Evolutionary conservation across 2,888 invertebrate genomes (phyloP).

Genomic region (Drosophila niveifrons): DNA sequence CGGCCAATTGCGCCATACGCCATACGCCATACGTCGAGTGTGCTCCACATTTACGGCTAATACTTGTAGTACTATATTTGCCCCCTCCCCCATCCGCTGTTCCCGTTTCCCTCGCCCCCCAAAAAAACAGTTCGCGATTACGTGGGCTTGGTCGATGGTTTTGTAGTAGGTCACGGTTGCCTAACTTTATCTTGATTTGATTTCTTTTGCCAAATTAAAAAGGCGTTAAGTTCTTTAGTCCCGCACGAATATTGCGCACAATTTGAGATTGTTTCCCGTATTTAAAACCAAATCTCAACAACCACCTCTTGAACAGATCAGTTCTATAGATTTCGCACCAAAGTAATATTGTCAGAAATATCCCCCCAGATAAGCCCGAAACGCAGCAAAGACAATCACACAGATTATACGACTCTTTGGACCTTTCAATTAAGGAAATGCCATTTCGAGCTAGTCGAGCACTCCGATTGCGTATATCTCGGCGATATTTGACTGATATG

Average conservation of each 20-base stretch:
- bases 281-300: slow-evolving; percentile 1
- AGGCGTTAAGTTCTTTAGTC: slow-evolving; percentile 12
- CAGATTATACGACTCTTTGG: slow-evolving; percentile 27
- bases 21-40: slow-evolving; percentile 15
- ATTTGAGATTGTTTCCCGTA: background rate
- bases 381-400: slow-evolving; percentile 17
- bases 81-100: background rate
- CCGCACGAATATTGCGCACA: background rate
- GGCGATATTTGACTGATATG: slow-evolving; percentile 55
- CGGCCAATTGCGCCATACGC: slow-evolving; percentile 70
- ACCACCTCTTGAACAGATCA: slow-evolving; percentile 25
- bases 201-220: slow-evolving; percentile 29
- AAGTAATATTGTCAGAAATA: slow-evolving; percentile 6
- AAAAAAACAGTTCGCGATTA: slow-evolving; percentile 48
- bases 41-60: slow-evolving; percentile 32
- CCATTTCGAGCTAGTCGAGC: slow-evolving; percentile 8
- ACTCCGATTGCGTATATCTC: slow-evolving; percentile 11
- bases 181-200: slow-evolving; percentile 32
- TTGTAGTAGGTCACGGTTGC: slow-evolving; percentile 67
- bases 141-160: slow-evolving; percentile 2
- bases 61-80: slow-evolving; percentile 2
- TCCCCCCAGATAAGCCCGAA: slow-evolving; percentile 21
- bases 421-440: slow-evolving; percentile 46
- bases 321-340: slow-evolving; percentile 17
- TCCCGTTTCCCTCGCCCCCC: background rate